Evolutionary conservation across 2,113 vertebrate genomes (phyloP), one percentile per base, ranked within the genome.

Genomic region (Corydoras maculifer): DNA sequence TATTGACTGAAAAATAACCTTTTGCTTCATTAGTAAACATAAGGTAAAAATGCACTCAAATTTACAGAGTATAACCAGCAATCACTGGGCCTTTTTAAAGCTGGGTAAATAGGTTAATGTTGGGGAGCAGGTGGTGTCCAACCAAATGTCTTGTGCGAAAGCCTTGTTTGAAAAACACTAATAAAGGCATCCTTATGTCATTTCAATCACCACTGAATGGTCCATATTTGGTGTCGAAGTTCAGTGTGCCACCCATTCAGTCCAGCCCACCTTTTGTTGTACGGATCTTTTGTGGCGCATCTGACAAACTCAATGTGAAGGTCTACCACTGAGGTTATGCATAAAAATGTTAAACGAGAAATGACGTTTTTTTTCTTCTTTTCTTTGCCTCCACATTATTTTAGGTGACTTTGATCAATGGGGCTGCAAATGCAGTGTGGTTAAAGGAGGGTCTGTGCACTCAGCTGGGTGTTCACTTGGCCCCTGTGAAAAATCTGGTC

Each of bases 401-500:
- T 81, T 80, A 69, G 58, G 62, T 81, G 83, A 82, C 83, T 82
- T 83, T 83, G 80, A 82, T 85, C 83, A 83, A 81, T 83, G 78
- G 49, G 75, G 80, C 80, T 79, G 75, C 77, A 78, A 76, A 85
- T 82, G 59, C 66, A 76, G 67, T 70, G 79, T 59, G 35, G 35
- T 43, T 43, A 43, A 43, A 43, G 35, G 35, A 43, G 35, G 35
- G 35, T 43, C 35, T 54, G 49, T 51, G 68, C 48, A 77, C 79
- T 70, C 77, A 77, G 79, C 77, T 79, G 80, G 82, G 72, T 69
- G 73, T 70, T 67, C 63, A 63, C 73, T 75, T 77, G 25, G 55
- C 75, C 69, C 75, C 71, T 67, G 69, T 77, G 73, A 79, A 79
- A 77, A 77, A 70, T 71, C 66, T 61, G 68, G 68, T 57, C 57